phyloP scores from a whole-genome alignment of 1,140 invertebrate genomes.

The Steinernema feltiae region DNA sequence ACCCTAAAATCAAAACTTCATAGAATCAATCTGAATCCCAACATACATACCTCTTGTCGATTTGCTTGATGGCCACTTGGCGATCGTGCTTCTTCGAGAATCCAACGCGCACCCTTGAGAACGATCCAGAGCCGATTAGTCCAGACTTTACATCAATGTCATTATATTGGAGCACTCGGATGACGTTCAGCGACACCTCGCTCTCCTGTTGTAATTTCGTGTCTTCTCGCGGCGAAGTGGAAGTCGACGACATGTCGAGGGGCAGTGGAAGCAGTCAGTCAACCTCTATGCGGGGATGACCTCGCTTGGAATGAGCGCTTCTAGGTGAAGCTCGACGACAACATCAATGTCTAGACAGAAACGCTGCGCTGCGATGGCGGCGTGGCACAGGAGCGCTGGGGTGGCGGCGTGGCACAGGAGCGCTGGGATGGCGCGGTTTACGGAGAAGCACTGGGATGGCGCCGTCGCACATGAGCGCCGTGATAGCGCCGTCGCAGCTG shows the following conservation, averaged over 20 bases:
- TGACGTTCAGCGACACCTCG: slow-evolving; percentile 15
- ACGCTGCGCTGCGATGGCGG: too few relatives aligned
- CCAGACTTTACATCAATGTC: neutral
- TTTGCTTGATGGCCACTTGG: neutral
- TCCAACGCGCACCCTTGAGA: neutral
- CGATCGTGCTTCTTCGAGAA: neutral
- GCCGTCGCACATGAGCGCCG: too few relatives aligned
- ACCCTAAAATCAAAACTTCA: slow-evolving; percentile 31
- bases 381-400: too few relatives aligned
- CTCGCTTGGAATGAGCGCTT: neutral
- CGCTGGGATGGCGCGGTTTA: too few relatives aligned
- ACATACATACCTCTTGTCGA: neutral
- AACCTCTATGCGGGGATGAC: neutral
- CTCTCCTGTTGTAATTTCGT: neutral
- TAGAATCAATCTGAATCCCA: neutral
- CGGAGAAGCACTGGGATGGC: too few relatives aligned
- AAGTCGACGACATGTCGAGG: neutral
- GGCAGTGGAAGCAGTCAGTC: too few relatives aligned
- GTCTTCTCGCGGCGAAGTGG: neutral
- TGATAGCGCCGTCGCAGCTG: too few relatives aligned
- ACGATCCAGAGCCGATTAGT: neutral
- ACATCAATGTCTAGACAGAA: neutral
- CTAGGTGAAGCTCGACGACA: too few relatives aligned
- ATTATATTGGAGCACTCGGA: slow-evolving; percentile 32
- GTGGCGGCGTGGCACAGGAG: too few relatives aligned